Base-by-base conservation (phyloP, 2,113 vertebrate species). In the Tragelaphus strepsiceros region DNA sequence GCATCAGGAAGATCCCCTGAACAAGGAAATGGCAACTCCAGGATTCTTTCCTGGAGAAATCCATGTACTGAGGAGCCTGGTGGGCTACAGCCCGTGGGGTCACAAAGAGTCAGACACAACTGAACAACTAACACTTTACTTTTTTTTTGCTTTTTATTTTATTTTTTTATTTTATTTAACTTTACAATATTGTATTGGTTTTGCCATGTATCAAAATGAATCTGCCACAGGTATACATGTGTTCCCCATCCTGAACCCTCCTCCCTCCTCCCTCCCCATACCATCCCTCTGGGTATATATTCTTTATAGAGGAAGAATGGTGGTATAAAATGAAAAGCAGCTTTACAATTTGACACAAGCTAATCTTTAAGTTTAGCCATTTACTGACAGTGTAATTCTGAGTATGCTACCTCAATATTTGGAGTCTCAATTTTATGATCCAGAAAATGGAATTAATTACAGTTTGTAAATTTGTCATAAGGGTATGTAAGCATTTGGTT, bases 401-500 rank as follows among this genome's bases (percentile, higher is more conserved):
- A 77, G 17, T 28, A 84, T 16, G 22, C 64, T 67, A n/a, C 7
- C 19, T 11, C 21, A 35, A 9, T 21, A 39, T 32, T 12, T n/a
- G 32, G 51, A 59, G 15, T 28, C 51, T 88, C 56, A 30, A 67
- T 46, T 83, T 53, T 67, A 30, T 88, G 30, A 46, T n/a, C 13
- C 15, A 1, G 39, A 46, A 51, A 58, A 67, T 30, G 39, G 28
- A 77, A 49, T 46, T 59, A 74, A 87, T 17, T 19, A 7, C 10
- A 61, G n/a, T 3, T 83, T 49, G 4, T n/a, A 16, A 12, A 49
- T 87, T 46, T 81, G n/a, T 30, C 53, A 16, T 58, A 56, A 39
- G 12, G 2, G 1, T 22, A 13, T 4, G 0, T 4, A 51, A 24
- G 5, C 53, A n/a, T 62, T 71, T 85, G 24, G 15, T 6, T 21